phyloP scores from a whole-genome alignment of 2,797 vertebrate genomes.

The Takifugu ocellatus region DNA sequence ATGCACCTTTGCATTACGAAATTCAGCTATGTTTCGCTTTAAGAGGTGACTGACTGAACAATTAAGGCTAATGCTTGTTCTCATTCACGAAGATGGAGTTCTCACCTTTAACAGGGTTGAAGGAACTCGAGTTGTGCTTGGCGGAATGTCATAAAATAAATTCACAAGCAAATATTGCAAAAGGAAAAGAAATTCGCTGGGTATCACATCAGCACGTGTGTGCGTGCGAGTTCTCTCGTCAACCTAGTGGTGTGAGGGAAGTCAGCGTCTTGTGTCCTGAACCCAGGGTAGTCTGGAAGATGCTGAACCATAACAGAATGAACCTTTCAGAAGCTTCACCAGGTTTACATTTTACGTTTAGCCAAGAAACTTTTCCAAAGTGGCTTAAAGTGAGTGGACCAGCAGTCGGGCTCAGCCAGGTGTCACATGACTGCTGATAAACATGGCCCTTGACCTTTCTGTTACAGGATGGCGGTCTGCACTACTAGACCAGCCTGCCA shows the following conservation, averaged over 20 bases:
- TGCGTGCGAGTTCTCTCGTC: constrained; percentile 5
- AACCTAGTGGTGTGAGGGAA: constrained; percentile 3
- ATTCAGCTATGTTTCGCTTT: too few relatives aligned
- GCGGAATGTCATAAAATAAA: not conserved
- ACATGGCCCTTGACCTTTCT: constrained; percentile 18
- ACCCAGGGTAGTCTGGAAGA: constrained; percentile 11
- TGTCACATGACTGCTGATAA: constrained; percentile 19
- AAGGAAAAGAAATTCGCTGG: constrained; percentile 15
- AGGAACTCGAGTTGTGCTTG: not conserved
- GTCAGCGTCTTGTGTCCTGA: constrained; percentile 6
- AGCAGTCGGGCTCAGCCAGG: constrained; percentile 18
- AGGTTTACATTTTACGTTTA: constrained; percentile 51
- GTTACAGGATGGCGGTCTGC: constrained; percentile 7
- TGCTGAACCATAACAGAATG: constrained; percentile 38
- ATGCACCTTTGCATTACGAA: too few relatives aligned
- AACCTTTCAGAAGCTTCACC: constrained; percentile 55
- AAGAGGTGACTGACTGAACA: too few relatives aligned
- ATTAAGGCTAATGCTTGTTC: too few relatives aligned
- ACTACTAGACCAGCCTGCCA: constrained; percentile 24
- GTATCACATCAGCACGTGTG: constrained; percentile 7
- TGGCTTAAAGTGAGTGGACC: constrained; percentile 54
- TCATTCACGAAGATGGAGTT: too few relatives aligned
- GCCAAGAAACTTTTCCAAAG: constrained; percentile 58
- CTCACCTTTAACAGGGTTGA: too few relatives aligned
- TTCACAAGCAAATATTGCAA: not conserved